Conservation (phyloP, 2,113 vertebrate genomes). For the Speoplatyrhinus poulsoni region DNA sequence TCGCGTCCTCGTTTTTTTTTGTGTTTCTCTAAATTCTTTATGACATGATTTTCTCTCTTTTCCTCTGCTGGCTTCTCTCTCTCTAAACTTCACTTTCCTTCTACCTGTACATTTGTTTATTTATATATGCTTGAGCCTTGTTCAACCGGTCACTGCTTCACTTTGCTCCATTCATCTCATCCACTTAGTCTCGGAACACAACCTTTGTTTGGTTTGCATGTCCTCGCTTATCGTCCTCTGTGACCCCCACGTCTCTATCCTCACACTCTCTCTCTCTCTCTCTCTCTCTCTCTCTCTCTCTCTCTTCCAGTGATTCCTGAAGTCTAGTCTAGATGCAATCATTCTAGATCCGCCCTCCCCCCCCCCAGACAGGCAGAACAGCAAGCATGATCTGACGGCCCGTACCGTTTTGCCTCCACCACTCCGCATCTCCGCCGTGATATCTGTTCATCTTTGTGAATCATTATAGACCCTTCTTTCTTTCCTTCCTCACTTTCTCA, state of each 20-base stretch:
- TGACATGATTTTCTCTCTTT: constrained; percentile 22
- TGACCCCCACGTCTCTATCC: constrained; percentile 26
- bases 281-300: constrained; percentile 3
- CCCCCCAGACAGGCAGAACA: constrained; percentile 67
- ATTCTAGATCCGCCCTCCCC: constrained; percentile 19
- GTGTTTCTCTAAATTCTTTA: neutral
- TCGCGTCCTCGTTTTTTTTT: neutral
- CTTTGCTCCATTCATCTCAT: constrained; percentile 49
- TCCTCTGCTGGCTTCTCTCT: neutral
- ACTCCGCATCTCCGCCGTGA: constrained; percentile 28
- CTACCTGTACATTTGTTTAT: neutral
- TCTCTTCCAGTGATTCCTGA: neutral
- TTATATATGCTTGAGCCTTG: neutral
- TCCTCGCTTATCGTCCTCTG: constrained; percentile 50
- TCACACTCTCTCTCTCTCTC: neutral
- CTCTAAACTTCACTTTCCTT: neutral
- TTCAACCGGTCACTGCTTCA: neutral
- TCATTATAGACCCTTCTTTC: constrained; percentile 23
- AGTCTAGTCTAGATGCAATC: neutral
- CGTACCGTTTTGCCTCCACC: constrained; percentile 9
- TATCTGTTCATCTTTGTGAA: constrained; percentile 33
- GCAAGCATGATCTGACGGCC: constrained; percentile 63
- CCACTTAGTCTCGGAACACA: constrained; percentile 42
- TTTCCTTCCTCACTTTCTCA: constrained; percentile 5
- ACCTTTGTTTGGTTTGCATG: constrained; percentile 55